These are phyloP conservation scores for Bungarus multicinctus DNA, from an alignment of 2,113 vertebrate genomes.

Conservation along the genomic window DNA sequence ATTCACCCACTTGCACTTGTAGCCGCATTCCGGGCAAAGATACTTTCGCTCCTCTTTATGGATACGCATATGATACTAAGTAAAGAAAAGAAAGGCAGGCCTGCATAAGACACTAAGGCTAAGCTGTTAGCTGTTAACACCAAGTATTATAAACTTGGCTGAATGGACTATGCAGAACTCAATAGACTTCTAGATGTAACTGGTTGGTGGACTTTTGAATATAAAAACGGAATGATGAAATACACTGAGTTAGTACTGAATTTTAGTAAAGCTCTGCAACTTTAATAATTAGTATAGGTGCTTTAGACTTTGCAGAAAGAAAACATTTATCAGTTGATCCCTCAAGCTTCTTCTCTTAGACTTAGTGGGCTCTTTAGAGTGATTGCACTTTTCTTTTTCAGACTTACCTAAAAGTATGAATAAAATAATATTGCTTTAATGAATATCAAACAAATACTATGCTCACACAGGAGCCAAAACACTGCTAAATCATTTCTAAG, in stretches of 20 bases:
- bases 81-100: neutral
- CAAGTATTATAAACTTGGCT: neutral
- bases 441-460: neutral
- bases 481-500: neutral
- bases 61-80: conserved; percentile 94
- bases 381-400: neutral
- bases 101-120: neutral
- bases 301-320: neutral
- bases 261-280: neutral
- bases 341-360: neutral
- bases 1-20: conserved; percentile 99
- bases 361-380: neutral
- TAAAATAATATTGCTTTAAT: neutral
- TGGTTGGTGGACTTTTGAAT: neutral
- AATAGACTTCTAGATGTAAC: neutral
- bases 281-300: neutral
- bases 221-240: neutral
- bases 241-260: neutral
- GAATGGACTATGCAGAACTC: neutral
- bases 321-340: neutral
- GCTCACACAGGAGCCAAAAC: neutral
- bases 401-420: neutral
- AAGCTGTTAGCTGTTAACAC: neutral
- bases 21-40: conserved; percentile 93
- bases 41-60: conserved; percentile 95